phyloP scores from a whole-genome alignment of 1,140 invertebrate genomes.

The Polypedilum vanderplanki region DNA sequence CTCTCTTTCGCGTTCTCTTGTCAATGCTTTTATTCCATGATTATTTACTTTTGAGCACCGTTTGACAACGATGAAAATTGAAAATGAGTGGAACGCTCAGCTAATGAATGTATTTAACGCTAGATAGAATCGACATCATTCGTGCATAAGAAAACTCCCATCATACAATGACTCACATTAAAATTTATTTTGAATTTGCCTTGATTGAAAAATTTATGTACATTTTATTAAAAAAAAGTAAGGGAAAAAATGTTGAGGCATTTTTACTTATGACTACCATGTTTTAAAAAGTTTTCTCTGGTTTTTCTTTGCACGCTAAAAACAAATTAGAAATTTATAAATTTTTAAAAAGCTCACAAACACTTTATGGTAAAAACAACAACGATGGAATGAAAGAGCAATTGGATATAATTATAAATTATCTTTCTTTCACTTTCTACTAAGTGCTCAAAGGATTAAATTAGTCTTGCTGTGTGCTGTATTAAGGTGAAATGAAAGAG shows the following conservation, averaged over 20 bases:
- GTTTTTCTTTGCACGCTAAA: not conserved
- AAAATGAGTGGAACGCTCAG: not conserved
- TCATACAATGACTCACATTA: not conserved
- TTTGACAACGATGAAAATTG: not conserved
- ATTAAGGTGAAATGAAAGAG: too few species aligned
- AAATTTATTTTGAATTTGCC: not conserved
- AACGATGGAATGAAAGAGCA: not conserved
- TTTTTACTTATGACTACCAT: too few species aligned
- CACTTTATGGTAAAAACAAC: too few species aligned
- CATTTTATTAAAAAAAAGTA: not conserved
- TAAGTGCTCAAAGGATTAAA: too few species aligned
- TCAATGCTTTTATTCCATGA: conserved; percentile 4
- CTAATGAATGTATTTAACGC: conserved; percentile 3
- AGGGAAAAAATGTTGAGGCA: not conserved
- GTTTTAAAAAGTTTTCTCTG: not conserved
- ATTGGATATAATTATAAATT: conserved; percentile 16
- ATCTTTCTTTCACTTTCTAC: not conserved
- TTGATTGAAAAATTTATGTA: conserved; percentile 20
- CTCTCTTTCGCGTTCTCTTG: not conserved
- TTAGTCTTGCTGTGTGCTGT: too few species aligned
- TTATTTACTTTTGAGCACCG: not conserved
- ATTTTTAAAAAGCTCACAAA: conserved; percentile 1
- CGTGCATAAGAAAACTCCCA: too few species aligned
- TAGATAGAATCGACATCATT: not conserved
- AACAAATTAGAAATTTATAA: conserved; percentile 4